A percentile compares a stretch with the other conserved stretches of the same genome.
phyloP scores from a whole-genome alignment of 2,888 invertebrate genomes.

The Venustoraphidia nigricollis region DNA sequence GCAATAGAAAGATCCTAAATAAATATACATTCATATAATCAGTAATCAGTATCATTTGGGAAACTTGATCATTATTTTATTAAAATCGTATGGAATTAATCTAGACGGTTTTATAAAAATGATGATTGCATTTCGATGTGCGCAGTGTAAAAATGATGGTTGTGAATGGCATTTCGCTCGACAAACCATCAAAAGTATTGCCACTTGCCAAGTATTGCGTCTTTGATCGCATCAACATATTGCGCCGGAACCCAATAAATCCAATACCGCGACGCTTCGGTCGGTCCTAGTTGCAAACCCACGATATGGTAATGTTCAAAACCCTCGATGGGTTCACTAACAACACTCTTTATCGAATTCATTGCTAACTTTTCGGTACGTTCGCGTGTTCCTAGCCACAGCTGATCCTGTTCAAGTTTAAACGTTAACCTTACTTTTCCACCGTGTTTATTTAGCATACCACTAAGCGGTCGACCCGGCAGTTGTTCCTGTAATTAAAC shows the following conservation, averaged over 20 bases:
- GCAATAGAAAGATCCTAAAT: too few species aligned
- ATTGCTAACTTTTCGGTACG: conserved; percentile 83
- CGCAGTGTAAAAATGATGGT: too few species aligned
- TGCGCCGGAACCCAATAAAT: conserved; percentile 90
- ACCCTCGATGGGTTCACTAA: conserved; percentile 71
- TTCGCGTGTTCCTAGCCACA: conserved; percentile 88
- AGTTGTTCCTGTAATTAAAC: conserved; percentile 45
- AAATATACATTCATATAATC: too few species aligned
- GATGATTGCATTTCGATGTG: too few species aligned
- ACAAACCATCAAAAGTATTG: conserved; percentile 45
- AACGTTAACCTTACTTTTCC: conserved; percentile 84
- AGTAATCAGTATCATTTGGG: too few species aligned
- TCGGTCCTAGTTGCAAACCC: conserved; percentile 80
- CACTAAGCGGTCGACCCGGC: conserved; percentile 66
- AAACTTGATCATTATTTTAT: too few species aligned
- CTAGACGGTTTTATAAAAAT: too few species aligned
- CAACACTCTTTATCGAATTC: conserved; percentile 72
- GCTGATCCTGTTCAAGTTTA: conserved; percentile 76
- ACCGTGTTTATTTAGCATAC: conserved; percentile 82
- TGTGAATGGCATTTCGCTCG: too few species aligned
- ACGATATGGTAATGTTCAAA: conserved; percentile 84
- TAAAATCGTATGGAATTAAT: too few species aligned
- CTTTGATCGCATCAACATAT: conserved; percentile 81
- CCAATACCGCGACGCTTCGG: conserved; percentile 85
- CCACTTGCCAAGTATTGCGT: conserved; percentile 78